Evolutionary conservation across 2,888 invertebrate genomes (phyloP).

Genomic region (Nomada lathburiana): DNA sequence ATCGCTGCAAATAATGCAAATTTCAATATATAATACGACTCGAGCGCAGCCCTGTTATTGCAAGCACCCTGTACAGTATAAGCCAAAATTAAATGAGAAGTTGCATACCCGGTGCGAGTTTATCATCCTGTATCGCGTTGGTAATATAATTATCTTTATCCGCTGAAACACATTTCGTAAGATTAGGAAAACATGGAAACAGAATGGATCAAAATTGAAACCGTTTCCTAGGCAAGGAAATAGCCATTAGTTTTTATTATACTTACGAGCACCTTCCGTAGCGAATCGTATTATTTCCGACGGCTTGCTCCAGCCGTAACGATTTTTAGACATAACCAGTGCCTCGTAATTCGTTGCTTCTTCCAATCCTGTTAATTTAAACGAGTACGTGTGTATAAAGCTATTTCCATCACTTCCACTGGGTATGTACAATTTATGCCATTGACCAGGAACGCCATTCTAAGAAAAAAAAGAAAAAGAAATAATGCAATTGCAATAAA

Average conservation of each 20-base stretch:
- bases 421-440: conserved; percentile 90
- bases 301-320: conserved; percentile 94
- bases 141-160: conserved; percentile 43
- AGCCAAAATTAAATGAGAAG: neutral
- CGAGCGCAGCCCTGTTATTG: neutral
- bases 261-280: conserved; percentile 90
- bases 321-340: conserved; percentile 91
- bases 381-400: conserved; percentile 91
- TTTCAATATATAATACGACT: neutral
- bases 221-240: neutral
- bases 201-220: neutral
- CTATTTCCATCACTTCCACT: conserved; percentile 85
- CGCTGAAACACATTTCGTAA: conserved; percentile 25
- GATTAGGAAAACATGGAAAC: conserved; percentile 1
- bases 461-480: conserved; percentile 3
- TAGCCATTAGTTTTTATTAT: conserved; percentile 33
- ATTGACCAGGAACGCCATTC: conserved; percentile 81
- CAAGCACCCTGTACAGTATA: neutral
- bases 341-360: conserved; percentile 92
- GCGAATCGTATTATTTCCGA: conserved; percentile 91
- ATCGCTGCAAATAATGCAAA: conserved; percentile 52
- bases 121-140: conserved; percentile 50
- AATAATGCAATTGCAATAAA: neutral
- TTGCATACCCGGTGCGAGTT: conserved; percentile 43
- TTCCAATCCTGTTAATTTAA: conserved; percentile 90